Base-by-base conservation (phyloP, 2,113 vertebrate genomes). In the Anguilla japonica region DNA sequence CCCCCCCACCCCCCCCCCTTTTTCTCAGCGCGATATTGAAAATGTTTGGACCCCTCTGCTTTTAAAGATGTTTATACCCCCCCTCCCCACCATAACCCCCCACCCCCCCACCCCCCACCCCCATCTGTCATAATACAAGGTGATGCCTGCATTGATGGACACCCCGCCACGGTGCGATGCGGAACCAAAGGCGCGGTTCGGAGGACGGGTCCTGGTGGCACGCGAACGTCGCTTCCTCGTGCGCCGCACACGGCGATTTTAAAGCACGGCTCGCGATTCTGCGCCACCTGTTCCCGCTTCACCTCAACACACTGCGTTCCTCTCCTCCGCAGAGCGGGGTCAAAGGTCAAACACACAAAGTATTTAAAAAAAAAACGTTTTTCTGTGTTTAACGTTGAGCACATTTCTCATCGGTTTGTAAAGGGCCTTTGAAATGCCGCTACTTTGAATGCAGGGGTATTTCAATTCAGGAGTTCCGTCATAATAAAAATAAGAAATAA, bases 51-150 rank as follows among this genome's bases (percentile, higher is more conserved):
- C 41, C 39, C 46, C 63, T 83, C 41, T 83, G 80, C 41, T 50
- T 75, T 80, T 81, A 53, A 84, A 80, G 71, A 87, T 83, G 83
- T 84, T 84, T 84, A 39, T 75, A 82, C 83, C 41, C 8, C n/a
- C 50, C 50, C 50, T 34, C 34, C 34, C 34, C 34, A 34, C 34
- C 34, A 34, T 34, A 34, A 34, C 43, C 81, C 41, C n/a, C n/a
- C 50, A 2, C 5, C 50, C 13, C 50, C 50, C 50, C 7, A 53
- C 13, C 50, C 50, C 50, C 50, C 41, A 11, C 50, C 60, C 82
- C 86, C 82, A 87, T 87, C 86, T 87, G 83, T 84, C 83, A 79
- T 80, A 41, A 80, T 84, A 41, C 46, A 84, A 80, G 56, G 71
- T 67, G 67, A 41, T 67, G 39, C 83, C 53, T 82, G 46, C 34